These are phyloP conservation scores for Lagorchestes hirsutus DNA, from an alignment of 2,797 vertebrate species.

Conservation along the genomic window DNA sequence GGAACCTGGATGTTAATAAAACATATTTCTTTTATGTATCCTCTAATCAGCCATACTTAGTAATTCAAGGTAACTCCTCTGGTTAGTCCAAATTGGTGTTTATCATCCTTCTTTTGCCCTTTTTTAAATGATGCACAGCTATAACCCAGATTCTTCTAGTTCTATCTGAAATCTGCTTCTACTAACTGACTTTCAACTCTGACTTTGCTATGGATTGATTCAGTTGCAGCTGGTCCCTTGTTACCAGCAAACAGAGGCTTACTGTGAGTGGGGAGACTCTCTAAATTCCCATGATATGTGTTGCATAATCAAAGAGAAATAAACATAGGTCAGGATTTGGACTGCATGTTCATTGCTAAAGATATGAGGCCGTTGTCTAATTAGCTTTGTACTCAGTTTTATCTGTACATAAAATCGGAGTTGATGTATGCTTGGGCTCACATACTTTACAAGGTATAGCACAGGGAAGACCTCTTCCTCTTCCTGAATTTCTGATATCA, in stretches of 20 bases:
- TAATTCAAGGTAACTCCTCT: no score
- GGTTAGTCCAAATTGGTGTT: background rate
- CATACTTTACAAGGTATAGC: background rate
- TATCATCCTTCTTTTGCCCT: background rate
- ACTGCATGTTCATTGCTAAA: rapidly evolving
- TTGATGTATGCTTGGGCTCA: rapidly evolving
- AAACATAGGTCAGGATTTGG: background rate
- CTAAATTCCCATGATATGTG: rapidly evolving
- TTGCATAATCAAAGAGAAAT: background rate
- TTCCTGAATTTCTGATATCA: rapidly evolving
- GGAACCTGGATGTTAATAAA: background rate
- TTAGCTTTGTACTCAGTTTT: no score
- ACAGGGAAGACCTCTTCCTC: background rate
- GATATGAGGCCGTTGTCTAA: background rate
- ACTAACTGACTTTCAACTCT: background rate
- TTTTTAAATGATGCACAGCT: rapidly evolving
- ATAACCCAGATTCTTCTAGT: no score
- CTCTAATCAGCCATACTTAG: background rate
- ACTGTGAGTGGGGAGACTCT: background rate
- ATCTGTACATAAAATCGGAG: background rate
- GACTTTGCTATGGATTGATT: rapidly evolving
- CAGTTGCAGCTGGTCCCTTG: rapidly evolving
- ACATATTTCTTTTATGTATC: rapidly evolving
- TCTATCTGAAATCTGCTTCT: background rate
- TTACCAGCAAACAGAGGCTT: background rate